phyloP scores from a whole-genome alignment of 2,797 vertebrate genomes.

The Tenualosa thibaudeaui region DNA sequence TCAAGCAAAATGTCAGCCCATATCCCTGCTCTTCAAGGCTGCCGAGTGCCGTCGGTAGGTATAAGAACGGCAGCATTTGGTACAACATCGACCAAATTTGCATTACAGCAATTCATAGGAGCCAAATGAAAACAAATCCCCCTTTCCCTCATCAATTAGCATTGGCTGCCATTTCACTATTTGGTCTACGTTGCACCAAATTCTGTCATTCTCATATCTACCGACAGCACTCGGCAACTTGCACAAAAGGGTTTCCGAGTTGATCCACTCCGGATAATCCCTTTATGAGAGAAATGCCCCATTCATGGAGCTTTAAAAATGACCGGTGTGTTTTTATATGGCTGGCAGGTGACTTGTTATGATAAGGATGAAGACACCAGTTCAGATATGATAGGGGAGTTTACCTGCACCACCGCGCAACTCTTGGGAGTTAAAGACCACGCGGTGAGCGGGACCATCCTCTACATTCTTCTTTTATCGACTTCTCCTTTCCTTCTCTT shows the following conservation, averaged over 20 bases:
- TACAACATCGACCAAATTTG: too few relatives aligned
- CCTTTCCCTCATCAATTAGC: too few relatives aligned
- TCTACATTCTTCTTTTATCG: background rate
- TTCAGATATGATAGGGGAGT: constrained; percentile 60
- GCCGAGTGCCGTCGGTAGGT: too few relatives aligned
- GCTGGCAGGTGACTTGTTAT: constrained; percentile 61
- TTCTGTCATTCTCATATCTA: too few relatives aligned
- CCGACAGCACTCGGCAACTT: too few relatives aligned
- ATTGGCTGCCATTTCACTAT: too few relatives aligned
- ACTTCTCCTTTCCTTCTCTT: constrained; percentile 37
- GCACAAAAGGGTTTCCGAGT: background rate
- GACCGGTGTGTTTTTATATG: constrained; percentile 46
- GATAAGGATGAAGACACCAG: constrained; percentile 60
- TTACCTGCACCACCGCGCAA: constrained; percentile 49
- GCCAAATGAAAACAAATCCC: too few relatives aligned
- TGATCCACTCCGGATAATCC: too few relatives aligned
- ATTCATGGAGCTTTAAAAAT: background rate
- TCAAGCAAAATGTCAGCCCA: background rate
- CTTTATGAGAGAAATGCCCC: background rate
- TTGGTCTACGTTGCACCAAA: too few relatives aligned
- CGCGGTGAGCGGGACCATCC: constrained; percentile 49
- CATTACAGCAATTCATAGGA: too few relatives aligned
- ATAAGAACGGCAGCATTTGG: too few relatives aligned
- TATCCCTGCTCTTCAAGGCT: too few relatives aligned
- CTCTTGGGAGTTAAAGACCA: constrained; percentile 55